These are phyloP conservation scores for Archips xylosteana DNA, from an alignment of 2,888 invertebrate genomes.

Conservation along the genomic window DNA sequence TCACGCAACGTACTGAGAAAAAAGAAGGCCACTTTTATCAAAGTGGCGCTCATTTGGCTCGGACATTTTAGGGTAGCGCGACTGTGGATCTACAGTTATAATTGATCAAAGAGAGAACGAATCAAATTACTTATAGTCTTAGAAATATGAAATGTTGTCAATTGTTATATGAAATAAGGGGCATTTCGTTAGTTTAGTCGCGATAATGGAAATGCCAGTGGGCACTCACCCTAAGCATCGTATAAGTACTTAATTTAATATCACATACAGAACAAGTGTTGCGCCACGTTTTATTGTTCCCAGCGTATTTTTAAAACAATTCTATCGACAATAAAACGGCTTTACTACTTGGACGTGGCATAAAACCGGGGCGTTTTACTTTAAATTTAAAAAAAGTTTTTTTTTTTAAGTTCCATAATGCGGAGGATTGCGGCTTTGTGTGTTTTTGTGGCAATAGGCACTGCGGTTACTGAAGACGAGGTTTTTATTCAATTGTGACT, in stretches of 20 bases:
- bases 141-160: no score
- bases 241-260: neutral
- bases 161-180: no score
- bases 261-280: slow-evolving; percentile 4
- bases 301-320: slow-evolving; percentile 31
- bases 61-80: no score
- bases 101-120: no score
- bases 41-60: no score
- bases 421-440: neutral
- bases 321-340: slow-evolving; percentile 35
- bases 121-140: no score
- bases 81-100: no score
- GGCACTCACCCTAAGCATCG: neutral
- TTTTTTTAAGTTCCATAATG: slow-evolving; percentile 8
- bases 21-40: no score
- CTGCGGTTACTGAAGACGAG: neutral
- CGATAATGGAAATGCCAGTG: no score
- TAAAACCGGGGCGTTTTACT: slow-evolving; percentile 5
- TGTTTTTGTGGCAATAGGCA: neutral
- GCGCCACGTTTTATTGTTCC: slow-evolving; percentile 25
- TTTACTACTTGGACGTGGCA: slow-evolving; percentile 27
- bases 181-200: no score
- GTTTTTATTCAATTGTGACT: neutral
- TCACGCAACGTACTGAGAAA: no score
- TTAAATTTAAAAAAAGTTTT: neutral